Evolutionary conservation across 1,140 invertebrate species (phyloP).

Genomic region (Eubasilissa regina): DNA sequence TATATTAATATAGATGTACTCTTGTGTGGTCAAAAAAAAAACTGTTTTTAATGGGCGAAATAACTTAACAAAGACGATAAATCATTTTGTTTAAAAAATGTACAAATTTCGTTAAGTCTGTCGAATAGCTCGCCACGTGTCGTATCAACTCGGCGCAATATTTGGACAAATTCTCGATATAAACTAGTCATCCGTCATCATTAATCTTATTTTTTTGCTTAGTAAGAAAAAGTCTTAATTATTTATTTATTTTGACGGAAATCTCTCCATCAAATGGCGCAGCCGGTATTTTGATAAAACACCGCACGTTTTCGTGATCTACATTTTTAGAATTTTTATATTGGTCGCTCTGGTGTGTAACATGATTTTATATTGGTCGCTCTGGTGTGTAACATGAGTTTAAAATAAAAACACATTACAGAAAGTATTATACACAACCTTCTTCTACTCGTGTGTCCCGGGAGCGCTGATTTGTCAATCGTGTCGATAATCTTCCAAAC

Average conservation of each 20-base stretch:
- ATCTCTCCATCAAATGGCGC: background rate
- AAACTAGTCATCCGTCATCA: constrained; percentile 28
- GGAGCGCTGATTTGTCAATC: too few relatives aligned
- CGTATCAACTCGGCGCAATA: background rate
- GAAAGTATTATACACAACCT: too few relatives aligned
- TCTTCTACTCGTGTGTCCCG: too few relatives aligned
- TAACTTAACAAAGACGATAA: constrained; percentile 1
- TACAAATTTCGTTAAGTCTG: background rate
- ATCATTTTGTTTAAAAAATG: constrained; percentile 15
- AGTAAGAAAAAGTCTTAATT: background rate
- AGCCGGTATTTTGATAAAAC: background rate
- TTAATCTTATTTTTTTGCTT: constrained; percentile 26
- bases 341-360: background rate
- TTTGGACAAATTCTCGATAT: constrained; percentile 30
- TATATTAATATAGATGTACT: background rate
- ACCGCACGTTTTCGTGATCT: background rate
- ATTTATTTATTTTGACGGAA: constrained; percentile 3
- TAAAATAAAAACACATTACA: background rate
- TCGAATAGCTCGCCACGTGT: constrained; percentile 4
- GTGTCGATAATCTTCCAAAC: too few relatives aligned
- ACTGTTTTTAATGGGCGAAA: background rate
- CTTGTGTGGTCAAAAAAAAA: constrained; percentile 8
- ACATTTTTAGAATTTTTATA: background rate
- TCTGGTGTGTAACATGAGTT: background rate
- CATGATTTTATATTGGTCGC: background rate